Base-by-base conservation (phyloP, 2,888 invertebrate species). In the Phorcus lineatus region DNA sequence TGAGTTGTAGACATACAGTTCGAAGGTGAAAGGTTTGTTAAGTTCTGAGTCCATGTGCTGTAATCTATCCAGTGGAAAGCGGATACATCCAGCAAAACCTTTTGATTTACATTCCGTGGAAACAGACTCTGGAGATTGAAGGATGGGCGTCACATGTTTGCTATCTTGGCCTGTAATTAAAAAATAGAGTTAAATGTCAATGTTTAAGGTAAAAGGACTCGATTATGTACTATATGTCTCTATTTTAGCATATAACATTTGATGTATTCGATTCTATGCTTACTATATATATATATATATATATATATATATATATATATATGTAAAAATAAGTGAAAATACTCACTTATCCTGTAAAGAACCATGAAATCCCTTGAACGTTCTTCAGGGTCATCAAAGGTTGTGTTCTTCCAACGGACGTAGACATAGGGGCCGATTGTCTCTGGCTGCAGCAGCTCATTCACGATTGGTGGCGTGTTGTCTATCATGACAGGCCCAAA, bases 401-500 rank as follows among this genome's bases (percentile, higher is more conserved):
- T 75, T 6, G 28, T 62, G 7, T 79, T 57, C 9, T 77, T 28
- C 83, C 85, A 84, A 2, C 47, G 24, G 7, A 82, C 24, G 11
- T 79, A 22, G 13, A 83, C 47, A 53, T 67, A 24, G 28, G 47
- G 55, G 0, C 55, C 66, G 9, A 62, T 55, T 2, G 80, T 28
- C 6, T 16, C 22, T 1, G 81, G 55, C 2, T 24, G 70, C 13
- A 84, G 16, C 0, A 62, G 47, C 53, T 52, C 54, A 16, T 74
- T 77, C n/a, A 82, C 80, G 4, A 57, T 19, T 24, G 85, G 84
- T 11, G 85, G 80, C 6, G 86, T 83, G 40, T 82, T 82, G 70
- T 86, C 85, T 24, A 84, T 82, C 24, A 84, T 11, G 19, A 86
- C 55, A 19, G 86, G 85, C 40, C 86, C 86, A 54, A 84, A 52